Evolutionary conservation across 2,888 invertebrate species (phyloP).

Genomic region (Conistra vaccinii): DNA sequence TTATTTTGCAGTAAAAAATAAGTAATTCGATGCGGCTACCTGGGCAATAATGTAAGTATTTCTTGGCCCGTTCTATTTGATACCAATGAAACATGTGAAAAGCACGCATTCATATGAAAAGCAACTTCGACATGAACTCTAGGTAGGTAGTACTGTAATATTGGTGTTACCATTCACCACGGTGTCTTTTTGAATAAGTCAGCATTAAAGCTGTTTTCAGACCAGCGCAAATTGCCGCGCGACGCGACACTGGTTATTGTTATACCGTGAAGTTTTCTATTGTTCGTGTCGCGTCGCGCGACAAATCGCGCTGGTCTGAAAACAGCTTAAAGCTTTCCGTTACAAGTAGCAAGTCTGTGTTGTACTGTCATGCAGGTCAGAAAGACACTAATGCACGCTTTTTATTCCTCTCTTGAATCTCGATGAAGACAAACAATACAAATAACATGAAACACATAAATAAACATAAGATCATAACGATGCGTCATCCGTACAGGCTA

Average conservation of each 20-base stretch:
- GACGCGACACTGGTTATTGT: no score
- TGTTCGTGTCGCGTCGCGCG: no score
- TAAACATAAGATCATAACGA: conserved; percentile 60
- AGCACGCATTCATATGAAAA: not conserved
- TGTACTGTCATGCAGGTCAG: not conserved
- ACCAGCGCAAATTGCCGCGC: no score
- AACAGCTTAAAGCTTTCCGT: no score
- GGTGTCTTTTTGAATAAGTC: not conserved
- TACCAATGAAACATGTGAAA: not conserved
- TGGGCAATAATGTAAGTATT: no score
- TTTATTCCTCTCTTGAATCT: conserved; percentile 18
- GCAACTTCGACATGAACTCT: not conserved
- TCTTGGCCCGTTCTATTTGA: no score
- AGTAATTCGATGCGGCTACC: no score
- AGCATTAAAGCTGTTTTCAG: no score
- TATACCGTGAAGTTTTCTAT: no score
- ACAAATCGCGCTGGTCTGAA: no score
- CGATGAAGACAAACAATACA: conserved; percentile 46
- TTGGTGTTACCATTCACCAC: not conserved
- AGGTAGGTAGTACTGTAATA: no score
- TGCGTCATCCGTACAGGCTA: conserved; percentile 71
- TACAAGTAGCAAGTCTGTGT: no score
- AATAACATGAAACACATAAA: conserved; percentile 58
- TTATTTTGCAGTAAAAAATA: not conserved
- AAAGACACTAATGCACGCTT: not conserved